A percentile compares a stretch with the other conserved stretches of the same genome.
These are phyloP conservation scores for Ophion ventricosus DNA, from an alignment of 2,888 invertebrate species.

Conservation along the genomic window DNA sequence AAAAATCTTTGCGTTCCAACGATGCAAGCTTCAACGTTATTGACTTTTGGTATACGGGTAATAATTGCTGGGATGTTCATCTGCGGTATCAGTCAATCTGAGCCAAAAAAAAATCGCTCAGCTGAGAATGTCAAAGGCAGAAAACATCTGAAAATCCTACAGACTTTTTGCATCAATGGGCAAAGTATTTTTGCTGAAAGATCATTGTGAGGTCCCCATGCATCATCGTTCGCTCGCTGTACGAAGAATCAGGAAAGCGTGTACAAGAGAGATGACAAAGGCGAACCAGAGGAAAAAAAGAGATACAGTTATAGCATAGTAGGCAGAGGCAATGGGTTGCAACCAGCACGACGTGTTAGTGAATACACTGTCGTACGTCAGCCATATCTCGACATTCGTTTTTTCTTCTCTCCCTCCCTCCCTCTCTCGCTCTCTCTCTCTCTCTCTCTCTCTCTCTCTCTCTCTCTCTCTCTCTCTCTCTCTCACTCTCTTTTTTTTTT, in stretches of 20 bases:
- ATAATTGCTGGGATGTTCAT: too few species aligned
- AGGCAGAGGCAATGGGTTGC: constrained; percentile 26
- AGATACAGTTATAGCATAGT: not conserved
- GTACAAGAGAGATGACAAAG: not conserved
- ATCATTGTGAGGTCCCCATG: not conserved
- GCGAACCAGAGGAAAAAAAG: not conserved
- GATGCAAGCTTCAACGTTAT: too few species aligned
- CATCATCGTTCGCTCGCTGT: not conserved
- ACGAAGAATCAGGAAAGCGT: constrained; percentile 9
- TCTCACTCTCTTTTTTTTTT: constrained; percentile 12
- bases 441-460: constrained; percentile 42
- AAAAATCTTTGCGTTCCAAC: too few species aligned
- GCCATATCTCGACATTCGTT: constrained; percentile 29
- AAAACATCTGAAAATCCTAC: not conserved
- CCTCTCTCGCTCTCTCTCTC: constrained; percentile 1
- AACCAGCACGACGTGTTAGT: constrained; percentile 35
- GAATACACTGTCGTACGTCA: constrained; percentile 19
- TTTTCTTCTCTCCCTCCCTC: constrained; percentile 17
- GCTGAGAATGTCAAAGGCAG: too few species aligned
- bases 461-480: constrained; percentile 11
- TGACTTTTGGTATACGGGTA: too few species aligned
- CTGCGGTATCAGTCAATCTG: too few species aligned
- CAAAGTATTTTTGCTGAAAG: not conserved
- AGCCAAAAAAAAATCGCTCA: too few species aligned
- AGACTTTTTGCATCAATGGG: not conserved